phyloP scores from a whole-genome alignment of 1,140 invertebrate genomes.

The Aphis gossypii region DNA sequence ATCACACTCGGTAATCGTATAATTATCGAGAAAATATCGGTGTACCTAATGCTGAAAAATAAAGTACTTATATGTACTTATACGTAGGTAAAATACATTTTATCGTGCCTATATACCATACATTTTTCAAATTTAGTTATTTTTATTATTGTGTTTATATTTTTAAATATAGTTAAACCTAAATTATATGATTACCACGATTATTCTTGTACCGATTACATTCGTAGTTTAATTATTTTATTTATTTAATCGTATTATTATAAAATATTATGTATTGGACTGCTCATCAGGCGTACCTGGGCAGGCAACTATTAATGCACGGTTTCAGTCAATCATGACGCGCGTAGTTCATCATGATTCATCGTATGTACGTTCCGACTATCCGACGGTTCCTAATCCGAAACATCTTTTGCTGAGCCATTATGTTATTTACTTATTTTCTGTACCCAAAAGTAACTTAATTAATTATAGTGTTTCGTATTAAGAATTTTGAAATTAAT shows the following conservation, averaged over 20 bases:
- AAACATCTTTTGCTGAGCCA: neutral
- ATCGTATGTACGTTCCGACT: neutral
- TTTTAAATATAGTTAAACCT: neutral
- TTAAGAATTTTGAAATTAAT: neutral
- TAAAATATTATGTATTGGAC: neutral
- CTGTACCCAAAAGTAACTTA: neutral
- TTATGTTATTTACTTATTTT: neutral
- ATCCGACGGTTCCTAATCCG: neutral
- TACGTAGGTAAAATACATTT: neutral
- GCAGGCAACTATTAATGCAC: constrained; percentile 40
- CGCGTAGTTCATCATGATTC: neutral
- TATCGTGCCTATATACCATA: neutral
- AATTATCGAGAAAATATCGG: neutral
- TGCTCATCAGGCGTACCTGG: neutral
- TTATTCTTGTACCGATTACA: neutral
- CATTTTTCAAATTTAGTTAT: neutral
- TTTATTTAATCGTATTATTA: neutral
- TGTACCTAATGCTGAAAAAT: neutral
- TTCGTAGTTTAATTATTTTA: neutral
- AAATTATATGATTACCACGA: neutral
- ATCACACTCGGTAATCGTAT: neutral
- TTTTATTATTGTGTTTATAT: neutral
- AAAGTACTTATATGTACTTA: neutral
- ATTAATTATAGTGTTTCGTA: neutral
- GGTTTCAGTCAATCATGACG: neutral